Percentiles rank a stretch among this genome's conserved stretches.
These are phyloP conservation scores for Ophion slaviceki DNA, from an alignment of 2,888 invertebrate species.

Conservation along the genomic window DNA sequence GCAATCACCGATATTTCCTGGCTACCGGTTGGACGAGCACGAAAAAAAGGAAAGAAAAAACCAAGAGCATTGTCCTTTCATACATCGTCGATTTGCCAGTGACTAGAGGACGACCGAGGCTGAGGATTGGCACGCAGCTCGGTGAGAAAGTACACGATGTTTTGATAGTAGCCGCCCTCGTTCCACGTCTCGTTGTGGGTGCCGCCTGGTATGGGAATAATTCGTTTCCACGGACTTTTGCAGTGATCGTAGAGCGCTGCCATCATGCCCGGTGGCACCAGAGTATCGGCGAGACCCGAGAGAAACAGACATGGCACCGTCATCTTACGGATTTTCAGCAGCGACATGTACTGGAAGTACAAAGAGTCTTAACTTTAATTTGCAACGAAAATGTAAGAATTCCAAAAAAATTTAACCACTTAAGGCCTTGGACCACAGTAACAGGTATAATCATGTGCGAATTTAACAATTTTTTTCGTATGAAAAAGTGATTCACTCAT, in stretches of 20 bases:
- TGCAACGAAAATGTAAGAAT: not conserved
- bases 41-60: not conserved
- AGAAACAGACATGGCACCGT: slow-evolving; percentile 93
- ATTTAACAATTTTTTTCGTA: no score
- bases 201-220: slow-evolving; percentile 91
- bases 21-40: not conserved
- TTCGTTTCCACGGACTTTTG: slow-evolving; percentile 90
- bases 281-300: slow-evolving; percentile 93
- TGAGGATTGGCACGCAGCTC: slow-evolving; percentile 80
- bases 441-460: no score
- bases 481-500: no score
- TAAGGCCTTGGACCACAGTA: no score
- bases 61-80: slow-evolving; percentile 41
- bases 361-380: not conserved
- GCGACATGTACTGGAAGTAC: slow-evolving; percentile 88
- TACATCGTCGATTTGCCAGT: slow-evolving; percentile 79
- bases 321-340: slow-evolving; percentile 90
- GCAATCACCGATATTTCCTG: slow-evolving; percentile 62
- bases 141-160: slow-evolving; percentile 76
- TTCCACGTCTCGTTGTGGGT: slow-evolving; percentile 98
- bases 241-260: slow-evolving; percentile 90
- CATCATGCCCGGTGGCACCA: slow-evolving; percentile 97
- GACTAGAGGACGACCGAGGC: slow-evolving; percentile 70
- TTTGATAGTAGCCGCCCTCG: slow-evolving; percentile 90
- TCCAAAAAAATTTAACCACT: no score